phyloP scores from a whole-genome alignment of 2,888 invertebrate genomes.

The Tinea pellionella region DNA sequence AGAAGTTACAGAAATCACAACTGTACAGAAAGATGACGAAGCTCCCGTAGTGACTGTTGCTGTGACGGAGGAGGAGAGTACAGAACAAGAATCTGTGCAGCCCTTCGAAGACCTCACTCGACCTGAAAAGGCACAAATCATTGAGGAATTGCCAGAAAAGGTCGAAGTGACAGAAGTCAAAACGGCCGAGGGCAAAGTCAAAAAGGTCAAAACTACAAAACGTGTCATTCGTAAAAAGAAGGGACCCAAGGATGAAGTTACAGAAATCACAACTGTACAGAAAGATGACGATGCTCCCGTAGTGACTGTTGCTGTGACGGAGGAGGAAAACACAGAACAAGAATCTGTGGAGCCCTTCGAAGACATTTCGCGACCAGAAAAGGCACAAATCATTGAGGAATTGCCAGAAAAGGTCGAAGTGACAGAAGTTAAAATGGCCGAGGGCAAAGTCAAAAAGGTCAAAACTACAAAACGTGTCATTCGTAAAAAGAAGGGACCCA shows the following conservation, averaged over 20 bases:
- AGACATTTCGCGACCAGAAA: conserved; percentile 4
- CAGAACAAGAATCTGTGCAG: conserved; percentile 20
- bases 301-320: conserved; percentile 24
- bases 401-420: conserved; percentile 20
- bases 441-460: conserved; percentile 28
- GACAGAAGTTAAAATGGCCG: conserved; percentile 21
- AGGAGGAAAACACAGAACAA: conserved; percentile 7
- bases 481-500: conserved; percentile 24
- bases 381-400: conserved; percentile 12
- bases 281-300: conserved; percentile 27
- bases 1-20: neutral
- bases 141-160: conserved; percentile 37
- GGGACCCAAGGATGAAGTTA: conserved; percentile 32
- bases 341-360: conserved; percentile 17
- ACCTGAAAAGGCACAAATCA: conserved; percentile 10
- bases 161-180: conserved; percentile 30
- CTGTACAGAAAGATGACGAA: conserved; percentile 27
- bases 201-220: conserved; percentile 23
- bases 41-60: conserved; percentile 18
- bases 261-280: conserved; percentile 32
- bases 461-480: conserved; percentile 29
- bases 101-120: conserved; percentile 15
- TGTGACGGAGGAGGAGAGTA: conserved; percentile 16
- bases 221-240: conserved; percentile 30
- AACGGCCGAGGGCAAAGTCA: conserved; percentile 23